phyloP scores from a whole-genome alignment of 1,140 invertebrate species.

The Pogonognathellus flavescens region DNA sequence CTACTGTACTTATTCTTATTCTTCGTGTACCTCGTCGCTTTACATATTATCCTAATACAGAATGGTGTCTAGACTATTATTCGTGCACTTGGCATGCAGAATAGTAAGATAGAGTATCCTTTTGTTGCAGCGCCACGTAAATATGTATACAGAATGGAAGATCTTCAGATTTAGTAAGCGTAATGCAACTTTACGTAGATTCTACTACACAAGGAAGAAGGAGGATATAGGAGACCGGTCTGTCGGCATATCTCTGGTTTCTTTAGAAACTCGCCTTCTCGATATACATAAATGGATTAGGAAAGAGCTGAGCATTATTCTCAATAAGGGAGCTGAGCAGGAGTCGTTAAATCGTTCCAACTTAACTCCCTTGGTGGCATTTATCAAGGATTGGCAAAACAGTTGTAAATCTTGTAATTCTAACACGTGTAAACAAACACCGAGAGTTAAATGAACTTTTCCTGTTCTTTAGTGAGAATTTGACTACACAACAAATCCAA shows the following conservation, averaged over 20 bases:
- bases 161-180: not conserved
- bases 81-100: not conserved
- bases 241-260: not conserved
- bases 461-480: slow-evolving; percentile 17
- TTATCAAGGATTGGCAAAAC: slow-evolving; percentile 46
- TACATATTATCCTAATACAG: not conserved
- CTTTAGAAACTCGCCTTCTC: not conserved
- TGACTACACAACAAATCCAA: slow-evolving; percentile 12
- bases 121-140: no score
- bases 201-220: not conserved
- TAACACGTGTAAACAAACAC: slow-evolving; percentile 39
- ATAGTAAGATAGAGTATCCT: not conserved
- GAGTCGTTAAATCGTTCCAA: slow-evolving; percentile 28
- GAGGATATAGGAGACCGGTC: not conserved
- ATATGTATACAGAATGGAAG: no score
- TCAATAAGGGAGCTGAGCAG: slow-evolving; percentile 25
- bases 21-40: no score
- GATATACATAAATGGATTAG: slow-evolving; percentile 33
- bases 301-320: slow-evolving; percentile 20
- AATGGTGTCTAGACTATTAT: not conserved
- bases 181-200: not conserved
- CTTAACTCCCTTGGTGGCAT: slow-evolving; percentile 23
- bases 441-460: slow-evolving; percentile 45
- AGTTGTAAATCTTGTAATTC: slow-evolving; percentile 47
- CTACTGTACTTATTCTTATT: not conserved